phyloP scores from a whole-genome alignment of 2,888 invertebrate genomes.

The Pycnomerus fuliginosus region DNA sequence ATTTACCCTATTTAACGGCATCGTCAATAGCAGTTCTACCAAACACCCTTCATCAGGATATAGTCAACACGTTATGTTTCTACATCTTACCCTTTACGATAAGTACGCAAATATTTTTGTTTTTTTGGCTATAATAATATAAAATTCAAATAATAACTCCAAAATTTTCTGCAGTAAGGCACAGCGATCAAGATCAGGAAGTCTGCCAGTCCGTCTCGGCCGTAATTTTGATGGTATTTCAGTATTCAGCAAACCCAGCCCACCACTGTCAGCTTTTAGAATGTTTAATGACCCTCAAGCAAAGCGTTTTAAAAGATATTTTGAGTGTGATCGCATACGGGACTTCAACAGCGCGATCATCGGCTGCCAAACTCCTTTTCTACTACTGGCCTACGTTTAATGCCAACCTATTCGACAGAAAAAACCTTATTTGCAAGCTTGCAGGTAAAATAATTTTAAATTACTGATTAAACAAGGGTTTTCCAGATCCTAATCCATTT shows the following conservation, averaged over 20 bases:
- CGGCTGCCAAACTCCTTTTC: conserved; percentile 94
- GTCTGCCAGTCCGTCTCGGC: conserved; percentile 86
- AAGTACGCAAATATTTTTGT: conserved; percentile 61
- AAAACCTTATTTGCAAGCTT: conserved; percentile 83
- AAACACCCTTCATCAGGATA: conserved; percentile 85
- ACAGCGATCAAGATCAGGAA: conserved; percentile 72
- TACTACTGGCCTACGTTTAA: conserved; percentile 99
- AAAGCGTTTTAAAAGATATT: conserved; percentile 87
- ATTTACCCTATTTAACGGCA: conserved; percentile 91
- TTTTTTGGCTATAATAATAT: too few species aligned
- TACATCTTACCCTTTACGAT: conserved; percentile 96
- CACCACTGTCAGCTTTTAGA: conserved; percentile 96
- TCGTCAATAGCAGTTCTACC: conserved; percentile 93
- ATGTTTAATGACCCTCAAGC: conserved; percentile 92
- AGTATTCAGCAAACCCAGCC: conserved; percentile 91
- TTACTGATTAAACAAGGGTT: neutral
- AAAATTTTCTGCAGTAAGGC: conserved; percentile 51
- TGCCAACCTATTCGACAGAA: conserved; percentile 87
- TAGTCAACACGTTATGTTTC: conserved; percentile 91
- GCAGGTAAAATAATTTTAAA: conserved; percentile 62
- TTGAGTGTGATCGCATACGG: conserved; percentile 96
- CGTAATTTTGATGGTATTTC: conserved; percentile 96
- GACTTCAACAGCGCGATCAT: conserved; percentile 88
- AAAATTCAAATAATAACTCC: neutral
- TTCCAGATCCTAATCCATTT: conserved; percentile 73